These are phyloP conservation scores for Entomobrya multifasciata DNA, from an alignment of 2,888 invertebrate genomes.

Conservation along the genomic window DNA sequence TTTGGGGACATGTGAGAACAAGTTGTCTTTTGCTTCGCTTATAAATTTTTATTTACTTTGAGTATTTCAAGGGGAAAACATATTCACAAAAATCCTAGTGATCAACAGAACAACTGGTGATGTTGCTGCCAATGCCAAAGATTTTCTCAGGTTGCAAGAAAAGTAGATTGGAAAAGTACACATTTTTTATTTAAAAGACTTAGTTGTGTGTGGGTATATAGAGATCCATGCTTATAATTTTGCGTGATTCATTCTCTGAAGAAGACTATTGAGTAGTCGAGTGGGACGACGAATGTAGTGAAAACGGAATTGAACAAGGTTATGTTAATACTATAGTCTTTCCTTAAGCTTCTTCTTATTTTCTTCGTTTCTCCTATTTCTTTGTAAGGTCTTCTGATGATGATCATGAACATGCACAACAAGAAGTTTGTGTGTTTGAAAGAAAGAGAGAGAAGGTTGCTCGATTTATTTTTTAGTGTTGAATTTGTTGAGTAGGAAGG, in stretches of 20 bases:
- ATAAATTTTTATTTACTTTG: slow-evolving; percentile 1
- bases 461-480: slow-evolving; percentile 10
- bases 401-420: slow-evolving; percentile 20
- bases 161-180: not conserved
- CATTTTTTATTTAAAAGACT: slow-evolving; percentile 6
- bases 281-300: not conserved
- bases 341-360: slow-evolving; percentile 15
- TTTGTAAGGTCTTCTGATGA: not conserved
- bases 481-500: not conserved
- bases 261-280: too few relatives aligned
- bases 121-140: not conserved
- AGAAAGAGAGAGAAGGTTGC: slow-evolving; percentile 18
- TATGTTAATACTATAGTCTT: slow-evolving; percentile 13
- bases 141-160: not conserved
- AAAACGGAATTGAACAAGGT: slow-evolving; percentile 23
- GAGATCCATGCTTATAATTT: not conserved
- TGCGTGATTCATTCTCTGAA: too few relatives aligned
- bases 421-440: too few relatives aligned
- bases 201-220: not conserved
- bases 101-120: not conserved
- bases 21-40: too few relatives aligned
- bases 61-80: not conserved
- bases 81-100: not conserved
- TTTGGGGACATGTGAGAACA: slow-evolving; percentile 24
- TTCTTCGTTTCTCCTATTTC: not conserved